Evolutionary conservation across 1,140 invertebrate genomes (phyloP), one percentile per base, ranked within the genome.

Genomic region (Drosophila varians): DNA sequence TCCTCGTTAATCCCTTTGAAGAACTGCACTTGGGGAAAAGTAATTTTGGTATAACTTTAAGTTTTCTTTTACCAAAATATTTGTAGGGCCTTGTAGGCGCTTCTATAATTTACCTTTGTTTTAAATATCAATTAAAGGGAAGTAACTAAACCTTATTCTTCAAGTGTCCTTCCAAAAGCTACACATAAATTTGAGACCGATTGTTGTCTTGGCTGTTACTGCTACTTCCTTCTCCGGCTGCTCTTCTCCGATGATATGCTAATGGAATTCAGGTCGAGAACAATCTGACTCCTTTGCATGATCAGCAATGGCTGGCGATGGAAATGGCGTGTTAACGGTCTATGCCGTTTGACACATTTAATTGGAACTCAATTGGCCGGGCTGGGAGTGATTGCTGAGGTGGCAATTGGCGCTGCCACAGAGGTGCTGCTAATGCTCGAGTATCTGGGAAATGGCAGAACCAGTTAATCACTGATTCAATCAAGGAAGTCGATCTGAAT

Each of bases 1-100:
- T 87, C 82, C 77, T 87, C 77, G 74, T 75, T 82, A 82, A 87
- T 87, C 82, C 82, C 76, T 87, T 60, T 45, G 51, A 43, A 64
- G 62, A 47, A 23, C 28, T 21, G 28, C 60, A 61, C 60, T 47
- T 23, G 1, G 1, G 38, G 21, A 28, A 12, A 61, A n/a, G 5
- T 5, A 16, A 4, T 2, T 14, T 6, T 14, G 4, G 1, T 14
- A 16, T 38, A 38, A 7, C 9, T n/a, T 1, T 31, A 7, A n/a
- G 23, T 26, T 47, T 28, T 4, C 9, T 4, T 28, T n/a, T n/a
- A n/a, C n/a, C n/a, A n/a, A 47, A 16, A 6, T 11, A n/a, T 31
- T 11, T 3, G 2, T 21, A 21, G 4, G 21, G 4, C 21, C 21
- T n/a, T n/a, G n/a, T n/a, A n/a, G n/a, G n/a, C n/a, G n/a, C n/a